These are phyloP conservation scores for Choristoneura fumiferana DNA, from an alignment of 1,140 invertebrate species.

Conservation along the genomic window DNA sequence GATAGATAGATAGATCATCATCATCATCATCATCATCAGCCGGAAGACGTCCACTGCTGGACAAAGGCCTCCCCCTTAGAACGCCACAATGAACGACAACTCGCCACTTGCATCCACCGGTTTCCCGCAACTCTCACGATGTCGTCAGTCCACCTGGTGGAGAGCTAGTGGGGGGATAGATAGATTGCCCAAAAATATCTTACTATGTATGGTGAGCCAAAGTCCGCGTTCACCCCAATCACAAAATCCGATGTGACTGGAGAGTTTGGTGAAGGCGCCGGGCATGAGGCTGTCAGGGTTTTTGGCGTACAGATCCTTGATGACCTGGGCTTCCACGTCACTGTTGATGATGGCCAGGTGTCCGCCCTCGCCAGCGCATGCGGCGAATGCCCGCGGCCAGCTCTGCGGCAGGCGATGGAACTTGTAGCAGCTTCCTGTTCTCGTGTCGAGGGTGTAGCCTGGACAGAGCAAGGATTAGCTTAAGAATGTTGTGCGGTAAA, in stretches of 20 bases:
- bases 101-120: too few species aligned
- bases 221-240: background rate
- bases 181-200: background rate
- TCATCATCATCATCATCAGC: too few species aligned
- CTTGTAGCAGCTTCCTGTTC: conserved; percentile 6
- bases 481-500: too few species aligned
- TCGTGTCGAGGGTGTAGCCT: background rate
- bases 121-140: too few species aligned
- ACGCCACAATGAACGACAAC: too few species aligned
- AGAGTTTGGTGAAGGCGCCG: background rate
- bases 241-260: background rate
- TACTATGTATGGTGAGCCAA: conserved; percentile 4
- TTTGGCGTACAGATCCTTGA: background rate
- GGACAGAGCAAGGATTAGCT: background rate
- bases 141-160: too few species aligned
- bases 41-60: too few species aligned
- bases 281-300: background rate
- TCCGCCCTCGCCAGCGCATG: background rate
- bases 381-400: background rate
- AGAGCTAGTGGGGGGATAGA: too few species aligned
- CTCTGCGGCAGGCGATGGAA: background rate
- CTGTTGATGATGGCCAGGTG: conserved; percentile 11
- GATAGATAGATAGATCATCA: too few species aligned
- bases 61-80: too few species aligned
- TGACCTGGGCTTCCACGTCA: background rate